Conservation (phyloP, 2,113 vertebrate species). For the Talpa occidentalis region DNA sequence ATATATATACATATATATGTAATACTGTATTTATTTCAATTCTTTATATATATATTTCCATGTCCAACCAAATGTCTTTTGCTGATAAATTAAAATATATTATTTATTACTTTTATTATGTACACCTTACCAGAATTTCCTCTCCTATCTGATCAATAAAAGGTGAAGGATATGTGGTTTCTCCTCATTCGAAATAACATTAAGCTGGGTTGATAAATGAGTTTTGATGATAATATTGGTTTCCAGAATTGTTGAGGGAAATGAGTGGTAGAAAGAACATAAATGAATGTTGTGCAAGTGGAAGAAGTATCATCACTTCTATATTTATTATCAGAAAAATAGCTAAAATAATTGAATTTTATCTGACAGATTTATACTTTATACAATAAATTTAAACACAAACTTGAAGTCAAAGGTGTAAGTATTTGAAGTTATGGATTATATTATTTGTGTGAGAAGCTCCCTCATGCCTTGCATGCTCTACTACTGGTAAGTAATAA, state of each 20-base stretch:
- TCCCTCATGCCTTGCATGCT: rapidly evolving
- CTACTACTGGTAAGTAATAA: neutral
- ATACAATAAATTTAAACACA: neutral
- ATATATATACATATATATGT: neutral
- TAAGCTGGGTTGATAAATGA: conserved; percentile 57
- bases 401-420: neutral
- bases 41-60: neutral
- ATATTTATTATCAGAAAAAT: neutral
- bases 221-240: neutral
- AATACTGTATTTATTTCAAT: neutral
- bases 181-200: conserved; percentile 49
- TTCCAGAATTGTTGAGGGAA: conserved; percentile 4
- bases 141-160: conserved; percentile 58
- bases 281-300: neutral
- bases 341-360: neutral
- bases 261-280: neutral
- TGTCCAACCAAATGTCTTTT: neutral
- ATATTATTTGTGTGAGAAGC: neutral
- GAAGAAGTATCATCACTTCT: neutral
- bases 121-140: conserved; percentile 45
- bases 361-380: neutral
- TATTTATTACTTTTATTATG: conserved; percentile 66
- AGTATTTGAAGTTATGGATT: neutral
- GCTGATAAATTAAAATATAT: conserved; percentile 56
- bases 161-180: conserved; percentile 63